Percentiles rank a stretch among this genome's conserved stretches.
Evolutionary conservation across 1,140 invertebrate species (phyloP).

Genomic region (Tetramorium alpestre): DNA sequence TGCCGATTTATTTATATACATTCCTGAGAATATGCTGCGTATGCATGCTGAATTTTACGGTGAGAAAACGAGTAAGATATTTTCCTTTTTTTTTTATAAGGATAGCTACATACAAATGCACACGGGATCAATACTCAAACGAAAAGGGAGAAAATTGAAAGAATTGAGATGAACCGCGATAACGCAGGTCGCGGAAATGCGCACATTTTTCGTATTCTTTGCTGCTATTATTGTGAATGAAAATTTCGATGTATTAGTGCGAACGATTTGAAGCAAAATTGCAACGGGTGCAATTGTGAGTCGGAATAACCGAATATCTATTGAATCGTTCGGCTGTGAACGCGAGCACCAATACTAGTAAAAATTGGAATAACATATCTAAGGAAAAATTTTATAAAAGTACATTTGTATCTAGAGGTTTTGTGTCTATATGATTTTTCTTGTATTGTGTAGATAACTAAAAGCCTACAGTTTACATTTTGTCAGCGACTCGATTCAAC

Average conservation of each 20-base stretch:
- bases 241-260: slow-evolving; percentile 29
- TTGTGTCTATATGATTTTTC: neutral
- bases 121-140: slow-evolving; percentile 25
- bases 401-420: neutral
- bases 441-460: neutral
- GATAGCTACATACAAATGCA: slow-evolving; percentile 39
- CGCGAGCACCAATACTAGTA: neutral
- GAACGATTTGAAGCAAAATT: slow-evolving; percentile 29
- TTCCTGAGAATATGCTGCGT: neutral
- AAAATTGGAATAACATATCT: slow-evolving; percentile 12
- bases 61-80: slow-evolving; percentile 46
- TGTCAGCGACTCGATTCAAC: neutral
- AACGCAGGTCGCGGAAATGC: neutral
- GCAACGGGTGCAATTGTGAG: neutral
- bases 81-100: slow-evolving; percentile 49
- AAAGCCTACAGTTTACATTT: neutral
- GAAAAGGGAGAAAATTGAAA: slow-evolving; percentile 63
- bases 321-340: slow-evolving; percentile 32
- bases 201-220: slow-evolving; percentile 5
- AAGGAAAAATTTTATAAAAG: slow-evolving; percentile 5
- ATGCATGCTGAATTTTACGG: slow-evolving; percentile 41
- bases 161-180: slow-evolving; percentile 45
- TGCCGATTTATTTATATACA: slow-evolving; percentile 21
- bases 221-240: neutral
- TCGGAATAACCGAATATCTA: slow-evolving; percentile 22